These are phyloP conservation scores for Furnarius figulus DNA, from an alignment of 2,113 vertebrate genomes.

Conservation along the genomic window DNA sequence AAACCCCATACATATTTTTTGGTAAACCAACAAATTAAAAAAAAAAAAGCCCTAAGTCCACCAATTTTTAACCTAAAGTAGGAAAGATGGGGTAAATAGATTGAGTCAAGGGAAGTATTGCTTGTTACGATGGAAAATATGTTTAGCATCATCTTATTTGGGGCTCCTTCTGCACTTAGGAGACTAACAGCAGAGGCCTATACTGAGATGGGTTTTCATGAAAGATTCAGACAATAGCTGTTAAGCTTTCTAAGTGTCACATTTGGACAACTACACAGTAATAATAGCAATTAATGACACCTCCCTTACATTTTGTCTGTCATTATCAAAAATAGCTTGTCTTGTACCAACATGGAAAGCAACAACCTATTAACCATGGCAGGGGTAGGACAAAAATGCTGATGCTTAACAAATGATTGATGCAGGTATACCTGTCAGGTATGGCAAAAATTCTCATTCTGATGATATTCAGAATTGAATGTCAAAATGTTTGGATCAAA, in stretches of 20 bases:
- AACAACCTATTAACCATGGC: background rate
- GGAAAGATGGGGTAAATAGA: background rate
- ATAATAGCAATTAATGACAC: background rate
- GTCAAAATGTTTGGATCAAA: background rate
- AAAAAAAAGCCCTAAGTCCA: background rate
- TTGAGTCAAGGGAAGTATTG: background rate
- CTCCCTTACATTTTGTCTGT: background rate
- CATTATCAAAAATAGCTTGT: background rate
- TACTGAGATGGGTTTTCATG: background rate
- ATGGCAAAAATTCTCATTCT: background rate
- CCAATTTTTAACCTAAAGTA: background rate
- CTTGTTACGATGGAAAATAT: background rate
- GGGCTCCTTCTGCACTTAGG: background rate
- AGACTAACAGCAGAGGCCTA: background rate
- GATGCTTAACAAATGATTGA: background rate
- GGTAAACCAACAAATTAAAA: background rate
- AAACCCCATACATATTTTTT: background rate
- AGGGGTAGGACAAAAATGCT: background rate
- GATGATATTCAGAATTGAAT: background rate
- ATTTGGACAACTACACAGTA: background rate
- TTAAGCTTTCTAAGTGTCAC: background rate
- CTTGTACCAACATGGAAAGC: background rate
- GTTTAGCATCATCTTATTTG: background rate
- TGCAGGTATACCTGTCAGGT: background rate
- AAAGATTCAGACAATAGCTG: background rate